Evolutionary conservation across 1,140 invertebrate species (phyloP), one percentile per base, ranked within the genome.

Genomic region (Paracyclopina nana): DNA sequence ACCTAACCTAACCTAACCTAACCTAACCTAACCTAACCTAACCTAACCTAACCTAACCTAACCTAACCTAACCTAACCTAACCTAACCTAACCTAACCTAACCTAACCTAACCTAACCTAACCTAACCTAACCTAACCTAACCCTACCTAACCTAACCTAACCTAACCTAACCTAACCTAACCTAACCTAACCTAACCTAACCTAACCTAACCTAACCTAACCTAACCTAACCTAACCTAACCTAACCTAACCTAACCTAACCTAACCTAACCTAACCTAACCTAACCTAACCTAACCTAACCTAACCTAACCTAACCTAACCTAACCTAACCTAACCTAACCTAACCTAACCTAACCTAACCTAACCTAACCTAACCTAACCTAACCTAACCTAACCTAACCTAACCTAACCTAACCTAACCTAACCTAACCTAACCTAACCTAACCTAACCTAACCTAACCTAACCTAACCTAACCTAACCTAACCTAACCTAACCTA

Each of bases 371-470:
- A 41, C 55, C 54, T 55, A 34, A 27, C 55, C 55, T 55, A 48
- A 48, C 55, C 55, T 55, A 45, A 45, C 54, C 54, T 55, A 45
- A 45, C 54, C 55, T 55, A 48, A 48, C 55, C 55, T 55, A 48
- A 38, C 52, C 52, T 53, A 53, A 38, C 53, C 27, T 56, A 48
- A 48, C 55, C 55, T 28, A 49, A 14, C 31, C 38, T 28, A 49
- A 14, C 31, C 51, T 54, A 54, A 45, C 56, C 51, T 54, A 54
- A 45, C 56, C 50, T 52, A 55, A 28, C 56, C 38, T 51, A 55
- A 42, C 56, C 52, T 57, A 55, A 53, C 56, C 53, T 57, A 52
- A 50, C 56, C 56, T 57, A 44, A 34, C 55, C 55, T 55, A 41
- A 41, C 55, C 55, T 56, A 52, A 25, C 52, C 55, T 57, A 46